Conservation (phyloP, 2,113 vertebrate species). For the Marcusenius ussheri region DNA sequence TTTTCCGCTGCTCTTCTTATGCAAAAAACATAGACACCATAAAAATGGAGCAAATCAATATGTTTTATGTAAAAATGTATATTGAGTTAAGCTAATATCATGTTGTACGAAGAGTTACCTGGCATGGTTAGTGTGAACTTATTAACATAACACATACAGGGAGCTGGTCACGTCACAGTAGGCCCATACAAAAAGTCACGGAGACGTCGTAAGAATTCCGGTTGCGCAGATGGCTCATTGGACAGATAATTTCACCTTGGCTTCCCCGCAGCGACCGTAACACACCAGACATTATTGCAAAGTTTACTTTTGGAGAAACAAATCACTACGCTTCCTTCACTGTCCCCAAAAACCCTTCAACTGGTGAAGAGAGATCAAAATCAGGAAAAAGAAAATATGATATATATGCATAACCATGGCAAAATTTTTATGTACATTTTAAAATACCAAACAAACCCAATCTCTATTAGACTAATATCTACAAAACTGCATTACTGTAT, state of each 20-base stretch:
- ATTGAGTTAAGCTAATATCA: not conserved
- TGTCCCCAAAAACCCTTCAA: not conserved
- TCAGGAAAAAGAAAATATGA: not conserved
- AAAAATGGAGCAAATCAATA: not conserved
- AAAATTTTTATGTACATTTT: slow-evolving; percentile 12
- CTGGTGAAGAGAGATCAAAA: not conserved
- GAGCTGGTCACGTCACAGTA: not conserved
- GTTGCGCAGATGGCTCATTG: slow-evolving; percentile 33
- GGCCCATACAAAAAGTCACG: not conserved
- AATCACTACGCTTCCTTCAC: not conserved
- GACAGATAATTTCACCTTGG: slow-evolving; percentile 45
- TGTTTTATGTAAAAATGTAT: not conserved
- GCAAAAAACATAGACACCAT: not conserved
- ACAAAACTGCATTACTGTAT: slow-evolving; percentile 71
- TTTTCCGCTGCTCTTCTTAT: not conserved
- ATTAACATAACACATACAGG: not conserved
- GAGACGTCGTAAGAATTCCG: not conserved
- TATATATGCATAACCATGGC: slow-evolving; percentile 38
- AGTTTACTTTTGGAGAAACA: slow-evolving; percentile 39
- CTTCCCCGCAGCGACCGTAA: slow-evolving; percentile 36
- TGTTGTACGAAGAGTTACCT: not conserved
- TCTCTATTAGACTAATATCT: slow-evolving; percentile 52
- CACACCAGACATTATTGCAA: slow-evolving; percentile 66
- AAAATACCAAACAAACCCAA: slow-evolving; percentile 28
- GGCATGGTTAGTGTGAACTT: not conserved